Evolutionary conservation across 2,797 vertebrate species (phyloP).

Genomic region (Caiman crocodilus): DNA sequence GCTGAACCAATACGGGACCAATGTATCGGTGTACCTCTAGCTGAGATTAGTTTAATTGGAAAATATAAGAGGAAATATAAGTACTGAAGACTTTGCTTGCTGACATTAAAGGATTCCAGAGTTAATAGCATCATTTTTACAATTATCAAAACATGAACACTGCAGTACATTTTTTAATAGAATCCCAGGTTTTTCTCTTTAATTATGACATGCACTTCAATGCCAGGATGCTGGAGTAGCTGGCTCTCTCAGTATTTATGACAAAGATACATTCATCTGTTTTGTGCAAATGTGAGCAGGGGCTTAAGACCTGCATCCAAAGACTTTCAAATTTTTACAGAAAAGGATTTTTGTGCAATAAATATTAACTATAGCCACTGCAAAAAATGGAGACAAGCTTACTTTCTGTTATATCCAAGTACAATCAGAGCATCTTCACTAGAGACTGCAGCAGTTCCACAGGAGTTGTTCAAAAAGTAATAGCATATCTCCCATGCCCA

Average conservation of each 20-base stretch:
- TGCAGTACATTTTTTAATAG: neutral
- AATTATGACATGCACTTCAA: neutral
- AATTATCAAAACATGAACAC: neutral
- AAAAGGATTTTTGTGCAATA: neutral
- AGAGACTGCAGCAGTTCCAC: neutral
- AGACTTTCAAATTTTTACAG: neutral
- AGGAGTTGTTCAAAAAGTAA: neutral
- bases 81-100: neutral
- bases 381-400: accelerated
- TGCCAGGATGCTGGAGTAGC: neutral
- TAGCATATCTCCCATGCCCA: neutral
- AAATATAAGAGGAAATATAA: neutral
- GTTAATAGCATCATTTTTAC: neutral
- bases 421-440: no score
- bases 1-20: no score
- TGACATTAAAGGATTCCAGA: neutral
- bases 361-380: neutral
- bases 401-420: neutral
- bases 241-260: neutral
- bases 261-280: neutral
- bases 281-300: neutral
- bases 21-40: no score
- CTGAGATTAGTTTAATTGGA: neutral
- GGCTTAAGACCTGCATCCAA: accelerated
- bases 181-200: neutral